Evolutionary conservation across 2,888 invertebrate species (phyloP), one percentile per base, ranked within the genome.

Genomic region (Norana najaformis): DNA sequence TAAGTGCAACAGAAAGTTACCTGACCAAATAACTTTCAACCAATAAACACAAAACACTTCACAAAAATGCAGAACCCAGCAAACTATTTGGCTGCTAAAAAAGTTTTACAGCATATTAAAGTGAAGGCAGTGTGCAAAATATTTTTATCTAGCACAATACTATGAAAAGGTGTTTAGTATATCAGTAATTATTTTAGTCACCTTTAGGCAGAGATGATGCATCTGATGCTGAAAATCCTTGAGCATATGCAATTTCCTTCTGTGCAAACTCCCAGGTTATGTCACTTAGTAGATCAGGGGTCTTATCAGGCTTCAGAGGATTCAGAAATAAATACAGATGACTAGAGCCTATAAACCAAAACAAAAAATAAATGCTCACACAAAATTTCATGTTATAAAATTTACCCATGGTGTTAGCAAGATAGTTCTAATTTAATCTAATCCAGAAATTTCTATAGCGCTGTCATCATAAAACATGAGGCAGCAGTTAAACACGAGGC

Each of bases 211-310:
- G 92, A 16, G 93, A 94, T 88, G 93, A 92, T 88, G 93, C 93
- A 39, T 93, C 93, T 38, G 93, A 92, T 0, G 93, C 93, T 30
- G 94, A 93, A 92, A 94, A 95, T 30, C 95, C 95, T 90, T 94
- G 95, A 39, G 94, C 95, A 91, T 94, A 93, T 47, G 95, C 95
- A 89, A 95, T 95, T 92, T 95, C 95, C 91, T 94, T 95, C 93
- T 95, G 95, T 38, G 95, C 95, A 92, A 93, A 94, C 89, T 95
- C 95, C 94, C 94, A 95, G 18, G 93, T 94, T 36, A 95, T 94
- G 39, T 93, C 93, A 35, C 91, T 90, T 0, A 94, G 94, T 11
- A 94, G 91, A n/a, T 93, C 93, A 20, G 53, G 92, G 16, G 92
- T 91, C 2, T 92, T 89, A 34, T 91, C 92, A n/a, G 85, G 85